Base-by-base conservation (phyloP, 2,113 vertebrate species). In the Bettongia penicillata region DNA sequence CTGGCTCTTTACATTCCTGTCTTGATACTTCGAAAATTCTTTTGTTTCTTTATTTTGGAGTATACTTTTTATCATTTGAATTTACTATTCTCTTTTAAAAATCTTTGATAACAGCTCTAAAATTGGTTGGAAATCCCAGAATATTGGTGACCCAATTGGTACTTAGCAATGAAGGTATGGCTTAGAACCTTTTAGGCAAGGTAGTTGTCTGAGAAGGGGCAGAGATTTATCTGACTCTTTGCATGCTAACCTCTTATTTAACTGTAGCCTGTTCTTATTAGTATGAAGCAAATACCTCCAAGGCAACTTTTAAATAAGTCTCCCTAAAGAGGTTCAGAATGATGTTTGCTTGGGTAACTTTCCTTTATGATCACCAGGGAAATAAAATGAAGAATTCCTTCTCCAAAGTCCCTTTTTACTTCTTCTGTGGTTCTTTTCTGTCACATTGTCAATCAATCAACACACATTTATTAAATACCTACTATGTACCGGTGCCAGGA, bases 31-130 rank as follows among this genome's bases (percentile, higher is more conserved):
- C 57, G 31, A 51, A 61, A 77, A 91, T 77, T 52, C 19, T 47
- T 68, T 94, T 90, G n/a, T 37, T 94, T 92, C 93, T 96, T 93
- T 94, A 94, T 96, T 93, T 57, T 96, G 9, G 93, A 53, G 6
- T 43, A 23, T n/a, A 91, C 48, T 91, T 48, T 57, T 19, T 24
- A 91, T 2, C 89, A 51, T 53, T 90, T 53, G 7, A 91, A 94
- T 22, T 95, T 89, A 94, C 37, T 43, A 84, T 43, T 93, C 84
- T 93, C 4, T 2, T 57, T 95, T 26, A 90, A 48, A 96, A 92
- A 3, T 92, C 53, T 90, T 90, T 90, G 48, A 51, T 91, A 91
- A 90, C 19, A 93, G 14, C 47, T n/a, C 26, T 22, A 53, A 22
- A 50, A 31, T 68, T 91, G 16, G 92, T 77, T 68, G 37, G 49